Percentiles rank a stretch among this genome's conserved stretches.
phyloP scores from a whole-genome alignment of 2,888 invertebrate species.

The Stramonita haemastoma region DNA sequence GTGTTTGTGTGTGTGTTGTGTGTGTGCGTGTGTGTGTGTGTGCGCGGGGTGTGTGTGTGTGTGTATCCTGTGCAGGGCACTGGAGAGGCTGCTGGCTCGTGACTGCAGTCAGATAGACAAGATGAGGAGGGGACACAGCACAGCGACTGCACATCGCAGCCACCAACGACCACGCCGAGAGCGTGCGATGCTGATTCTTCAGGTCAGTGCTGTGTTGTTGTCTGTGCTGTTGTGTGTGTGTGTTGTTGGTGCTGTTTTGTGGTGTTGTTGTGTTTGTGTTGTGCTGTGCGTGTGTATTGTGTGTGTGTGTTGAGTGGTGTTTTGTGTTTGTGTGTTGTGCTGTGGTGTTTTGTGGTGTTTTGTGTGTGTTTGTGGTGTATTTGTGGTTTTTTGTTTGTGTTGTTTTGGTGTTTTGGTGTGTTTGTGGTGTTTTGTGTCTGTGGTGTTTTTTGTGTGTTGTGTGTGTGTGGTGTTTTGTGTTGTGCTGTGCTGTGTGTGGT shows the following conservation, averaged over 20 bases:
- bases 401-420: too few species aligned
- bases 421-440: too few species aligned
- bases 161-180: conserved; percentile 13
- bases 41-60: conserved; percentile 2
- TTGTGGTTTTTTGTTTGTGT: too few species aligned
- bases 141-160: conserved; percentile 21
- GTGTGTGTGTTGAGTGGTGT: background rate
- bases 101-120: conserved; percentile 23
- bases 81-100: conserved; percentile 9
- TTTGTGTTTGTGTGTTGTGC: too few species aligned
- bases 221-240: background rate
- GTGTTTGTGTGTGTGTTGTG: background rate
- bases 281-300: background rate
- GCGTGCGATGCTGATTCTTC: conserved; percentile 22
- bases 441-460: too few species aligned
- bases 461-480: too few species aligned
- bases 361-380: too few species aligned
- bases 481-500: too few species aligned
- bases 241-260: background rate
- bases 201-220: background rate
- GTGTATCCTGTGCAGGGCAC: background rate
- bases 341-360: too few species aligned
- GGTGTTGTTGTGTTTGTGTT: background rate
- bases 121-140: background rate
- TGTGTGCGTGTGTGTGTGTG: background rate